Base-by-base conservation (phyloP, 2,888 invertebrate genomes). In the Crematogaster levior region DNA sequence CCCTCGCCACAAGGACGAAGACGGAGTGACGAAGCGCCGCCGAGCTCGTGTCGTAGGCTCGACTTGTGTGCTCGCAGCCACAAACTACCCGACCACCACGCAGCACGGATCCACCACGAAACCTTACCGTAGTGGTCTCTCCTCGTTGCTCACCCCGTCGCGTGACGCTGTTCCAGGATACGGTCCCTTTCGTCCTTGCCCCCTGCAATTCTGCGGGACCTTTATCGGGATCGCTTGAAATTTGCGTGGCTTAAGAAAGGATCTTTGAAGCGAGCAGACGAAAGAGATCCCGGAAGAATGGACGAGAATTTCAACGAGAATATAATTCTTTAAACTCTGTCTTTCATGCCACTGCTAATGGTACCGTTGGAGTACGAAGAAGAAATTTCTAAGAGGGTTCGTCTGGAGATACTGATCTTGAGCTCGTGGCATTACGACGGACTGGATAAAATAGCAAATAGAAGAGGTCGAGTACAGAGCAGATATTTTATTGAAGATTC, bases 51-150 rank as follows among this genome's bases (percentile, higher is more conserved):
- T 90, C 89, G 90, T 91, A 89, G 77, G 89, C 88, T 87, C 84
- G 82, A 84, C 88, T 89, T 85, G 83, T 72, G 72, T 82, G 89
- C 92, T 92, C 91, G 91, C 91, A 88, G 93, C 89, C 94, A 94
- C 94, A 94, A 93, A 94, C 93, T 92, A 94, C 93, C 93, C 93
- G 92, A 93, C 94, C 93, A 92, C 90, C 93, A 92, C 90, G 90
- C 92, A 86, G 92, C 90, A 83, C 92, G 92, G 92, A 94, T 92
- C 92, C 85, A 70, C 72, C 77, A 77, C 68, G 72, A 91, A 90
- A 91, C 24, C 91, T 88, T 81, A 85, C 81, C 79, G 85, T 63
- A 58, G 70, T 70, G 60, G 81, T 21, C 65, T 79, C 80, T 74
- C 51, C 12, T 34, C 46, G 34, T 46, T 5, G 34, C 60, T 75